A percentile compares a stretch with the other conserved stretches of the same genome.
Conservation (phyloP, 2,888 invertebrate species). For the Thymelicus acteon region DNA sequence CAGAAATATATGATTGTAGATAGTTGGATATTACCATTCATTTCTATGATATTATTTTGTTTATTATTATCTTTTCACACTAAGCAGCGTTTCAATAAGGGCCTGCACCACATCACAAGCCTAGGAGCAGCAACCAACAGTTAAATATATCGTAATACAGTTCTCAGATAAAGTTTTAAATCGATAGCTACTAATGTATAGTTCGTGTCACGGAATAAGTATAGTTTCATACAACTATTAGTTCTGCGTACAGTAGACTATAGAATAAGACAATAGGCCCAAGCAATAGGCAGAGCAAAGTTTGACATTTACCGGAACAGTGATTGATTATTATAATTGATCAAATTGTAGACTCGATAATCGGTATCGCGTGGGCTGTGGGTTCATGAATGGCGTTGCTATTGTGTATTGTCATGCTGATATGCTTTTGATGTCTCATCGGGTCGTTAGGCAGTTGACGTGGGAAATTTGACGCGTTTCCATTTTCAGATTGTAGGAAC, state of each 20-base stretch:
- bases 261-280: constrained; percentile 2
- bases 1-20: constrained; percentile 4
- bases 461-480: background rate
- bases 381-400: constrained; percentile 1
- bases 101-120: no score
- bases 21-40: background rate
- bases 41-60: no score
- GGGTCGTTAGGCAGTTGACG: constrained; percentile 4
- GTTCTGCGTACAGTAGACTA: background rate
- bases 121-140: no score
- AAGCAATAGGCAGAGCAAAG: background rate
- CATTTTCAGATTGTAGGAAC: background rate
- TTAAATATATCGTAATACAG: no score
- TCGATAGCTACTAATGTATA: no score
- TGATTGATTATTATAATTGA: constrained; percentile 16
- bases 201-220: background rate
- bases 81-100: no score
- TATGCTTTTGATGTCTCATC: constrained; percentile 1
- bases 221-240: background rate
- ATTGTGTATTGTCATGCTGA: constrained; percentile 13
- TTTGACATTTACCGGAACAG: constrained; percentile 5
- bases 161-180: no score
- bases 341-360: background rate
- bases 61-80: no score
- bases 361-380: constrained; percentile 7